These are phyloP conservation scores for Gorsachius magnificus DNA, from an alignment of 2,797 vertebrate species.

Conservation along the genomic window DNA sequence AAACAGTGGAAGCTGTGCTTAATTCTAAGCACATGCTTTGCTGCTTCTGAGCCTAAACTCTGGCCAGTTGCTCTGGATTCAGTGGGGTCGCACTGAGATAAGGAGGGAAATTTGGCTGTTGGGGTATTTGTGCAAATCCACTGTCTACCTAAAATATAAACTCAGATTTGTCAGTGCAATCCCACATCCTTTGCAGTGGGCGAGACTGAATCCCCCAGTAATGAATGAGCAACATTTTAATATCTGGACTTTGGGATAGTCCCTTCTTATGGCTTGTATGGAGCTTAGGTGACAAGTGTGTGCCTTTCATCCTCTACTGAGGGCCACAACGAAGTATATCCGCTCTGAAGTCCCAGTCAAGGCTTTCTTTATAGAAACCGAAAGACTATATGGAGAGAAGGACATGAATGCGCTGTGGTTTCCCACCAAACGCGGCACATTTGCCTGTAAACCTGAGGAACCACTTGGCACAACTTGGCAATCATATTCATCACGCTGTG, in stretches of 20 bases:
- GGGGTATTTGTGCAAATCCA: neutral
- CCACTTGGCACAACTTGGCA: neutral
- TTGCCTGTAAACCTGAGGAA: neutral
- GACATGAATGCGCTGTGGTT: neutral
- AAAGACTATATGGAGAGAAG: neutral
- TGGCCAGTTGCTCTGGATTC: neutral
- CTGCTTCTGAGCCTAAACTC: neutral
- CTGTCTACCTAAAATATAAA: neutral
- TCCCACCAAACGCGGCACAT: neutral
- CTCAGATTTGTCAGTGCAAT: neutral
- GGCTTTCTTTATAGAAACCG: neutral
- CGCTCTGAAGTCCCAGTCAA: neutral
- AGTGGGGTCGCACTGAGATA: rapidly evolving
- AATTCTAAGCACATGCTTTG: neutral
- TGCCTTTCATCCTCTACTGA: neutral
- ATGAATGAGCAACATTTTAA: neutral
- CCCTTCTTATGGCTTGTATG: neutral
- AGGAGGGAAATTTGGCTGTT: neutral
- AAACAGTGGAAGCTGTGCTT: neutral
- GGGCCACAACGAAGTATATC: neutral
- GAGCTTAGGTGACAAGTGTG: neutral
- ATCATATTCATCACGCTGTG: rapidly evolving
- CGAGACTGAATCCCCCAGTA: neutral
- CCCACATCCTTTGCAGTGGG: neutral
- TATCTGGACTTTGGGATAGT: neutral